These are phyloP conservation scores for Drosophila erecta DNA, from an alignment of 1,140 invertebrate species.

Conservation along the genomic window DNA sequence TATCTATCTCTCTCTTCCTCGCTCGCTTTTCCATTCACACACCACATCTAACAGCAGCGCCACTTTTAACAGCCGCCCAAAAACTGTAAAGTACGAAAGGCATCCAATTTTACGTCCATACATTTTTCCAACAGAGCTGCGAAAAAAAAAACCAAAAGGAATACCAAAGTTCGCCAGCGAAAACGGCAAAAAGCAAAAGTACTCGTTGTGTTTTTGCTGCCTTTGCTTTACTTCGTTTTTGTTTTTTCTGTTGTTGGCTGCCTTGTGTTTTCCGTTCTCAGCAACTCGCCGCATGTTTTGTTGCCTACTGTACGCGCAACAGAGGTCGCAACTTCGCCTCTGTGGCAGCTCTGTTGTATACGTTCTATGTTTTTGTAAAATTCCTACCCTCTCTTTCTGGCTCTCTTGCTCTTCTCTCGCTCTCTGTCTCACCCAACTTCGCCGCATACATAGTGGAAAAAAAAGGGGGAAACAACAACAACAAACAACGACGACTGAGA, in stretches of 20 bases:
- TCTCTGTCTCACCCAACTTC: conserved; percentile 19
- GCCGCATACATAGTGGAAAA: conserved; percentile 18
- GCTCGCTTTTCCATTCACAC: neutral
- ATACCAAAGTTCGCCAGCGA: conserved; percentile 16
- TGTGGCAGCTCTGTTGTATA: conserved; percentile 60
- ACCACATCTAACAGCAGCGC: conserved; percentile 15
- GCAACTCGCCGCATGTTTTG: conserved; percentile 75
- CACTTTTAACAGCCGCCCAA: conserved; percentile 46
- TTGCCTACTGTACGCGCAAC: conserved; percentile 75
- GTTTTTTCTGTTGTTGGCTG: conserved; percentile 12
- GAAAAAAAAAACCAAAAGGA: conserved; percentile 10
- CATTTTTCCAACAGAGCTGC: conserved; percentile 50
- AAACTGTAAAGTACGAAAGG: conserved; percentile 33
- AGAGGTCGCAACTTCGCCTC: conserved; percentile 38
- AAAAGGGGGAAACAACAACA: neutral
- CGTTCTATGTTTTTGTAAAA: conserved; percentile 62
- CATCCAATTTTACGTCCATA: conserved; percentile 24
- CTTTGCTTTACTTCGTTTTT: conserved; percentile 32
- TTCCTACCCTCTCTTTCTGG: conserved; percentile 19
- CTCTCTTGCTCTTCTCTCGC: conserved; percentile 6
- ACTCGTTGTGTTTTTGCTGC: conserved; percentile 13
- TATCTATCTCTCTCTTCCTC: neutral
- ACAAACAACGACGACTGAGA: neutral
- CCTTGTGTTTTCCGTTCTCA: conserved; percentile 54
- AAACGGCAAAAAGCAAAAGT: conserved; percentile 32